Evolutionary conservation across 37 sponge, comb jelly and placozoan species (phyloP).

Genomic region (Hormiphora californensis): DNA sequence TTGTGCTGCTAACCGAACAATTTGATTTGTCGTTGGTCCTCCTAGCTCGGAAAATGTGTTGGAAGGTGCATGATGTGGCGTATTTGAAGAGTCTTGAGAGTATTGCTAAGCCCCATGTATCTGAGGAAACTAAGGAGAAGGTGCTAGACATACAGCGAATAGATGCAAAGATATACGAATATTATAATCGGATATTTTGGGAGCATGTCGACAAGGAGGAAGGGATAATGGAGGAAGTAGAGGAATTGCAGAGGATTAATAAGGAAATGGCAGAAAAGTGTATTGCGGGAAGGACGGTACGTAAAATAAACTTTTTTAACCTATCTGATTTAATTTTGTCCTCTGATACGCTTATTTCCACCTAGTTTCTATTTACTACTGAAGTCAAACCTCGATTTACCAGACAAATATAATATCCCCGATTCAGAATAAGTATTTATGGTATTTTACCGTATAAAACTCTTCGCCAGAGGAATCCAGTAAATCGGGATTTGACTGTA

Average conservation of each 20-base stretch:
- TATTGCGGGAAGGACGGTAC: no score
- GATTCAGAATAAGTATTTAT: no score
- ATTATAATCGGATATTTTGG: slow-evolving; percentile 57
- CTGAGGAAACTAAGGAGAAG: neutral
- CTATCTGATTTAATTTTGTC: no score
- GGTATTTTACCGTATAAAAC: no score
- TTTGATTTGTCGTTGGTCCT: neutral
- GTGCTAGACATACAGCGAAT: neutral
- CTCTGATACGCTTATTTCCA: no score
- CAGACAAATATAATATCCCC: no score
- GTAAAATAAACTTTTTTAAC: no score
- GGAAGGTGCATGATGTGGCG: neutral
- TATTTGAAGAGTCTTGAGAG: neutral
- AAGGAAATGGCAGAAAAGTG: neutral
- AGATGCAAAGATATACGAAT: slow-evolving; percentile 8
- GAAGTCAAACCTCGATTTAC: no score
- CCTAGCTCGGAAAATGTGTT: neutral
- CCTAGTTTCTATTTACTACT: no score
- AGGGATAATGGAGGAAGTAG: slow-evolving; percentile 20
- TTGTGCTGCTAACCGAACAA: neutral
- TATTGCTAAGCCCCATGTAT: neutral
- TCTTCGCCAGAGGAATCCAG: no score
- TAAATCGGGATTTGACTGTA: no score
- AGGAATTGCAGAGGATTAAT: neutral
- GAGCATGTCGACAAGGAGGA: slow-evolving; percentile 63